A percentile compares a stretch with the other conserved stretches of the same genome.
Conservation (phyloP, 2,797 vertebrate genomes). For the Fistularia commersonii region DNA sequence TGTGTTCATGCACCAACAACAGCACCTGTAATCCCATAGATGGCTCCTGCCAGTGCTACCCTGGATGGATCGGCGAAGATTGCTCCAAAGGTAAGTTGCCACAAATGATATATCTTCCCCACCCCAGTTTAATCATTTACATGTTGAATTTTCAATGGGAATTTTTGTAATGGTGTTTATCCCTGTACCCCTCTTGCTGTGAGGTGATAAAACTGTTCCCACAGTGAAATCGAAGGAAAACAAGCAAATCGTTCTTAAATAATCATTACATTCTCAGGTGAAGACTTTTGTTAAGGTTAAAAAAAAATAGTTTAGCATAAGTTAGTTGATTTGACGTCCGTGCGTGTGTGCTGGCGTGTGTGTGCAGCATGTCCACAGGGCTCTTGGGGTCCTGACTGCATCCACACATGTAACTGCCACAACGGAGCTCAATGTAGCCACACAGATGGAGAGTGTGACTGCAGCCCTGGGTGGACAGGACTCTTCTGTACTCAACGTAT, state of each 20-base stretch:
- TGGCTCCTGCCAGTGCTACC: constrained; percentile 92
- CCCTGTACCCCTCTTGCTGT: no score
- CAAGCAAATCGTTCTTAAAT: no score
- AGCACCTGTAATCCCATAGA: constrained; percentile 91
- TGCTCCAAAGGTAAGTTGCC: constrained; percentile 85
- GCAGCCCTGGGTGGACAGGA: constrained; percentile 86
- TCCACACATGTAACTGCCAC: constrained; percentile 87
- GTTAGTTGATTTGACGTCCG: not conserved
- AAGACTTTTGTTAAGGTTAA: not conserved
- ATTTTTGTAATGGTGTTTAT: no score
- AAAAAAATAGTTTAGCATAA: not conserved
- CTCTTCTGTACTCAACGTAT: constrained; percentile 85
- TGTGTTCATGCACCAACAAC: constrained; percentile 90
- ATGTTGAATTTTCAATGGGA: no score
- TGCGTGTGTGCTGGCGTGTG: constrained; percentile 17
- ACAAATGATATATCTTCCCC: not conserved
- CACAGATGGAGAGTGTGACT: constrained; percentile 82
- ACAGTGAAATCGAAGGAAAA: no score
- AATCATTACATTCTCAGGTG: no score
- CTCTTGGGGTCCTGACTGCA: constrained; percentile 87
- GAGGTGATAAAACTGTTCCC: no score
- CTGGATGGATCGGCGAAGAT: constrained; percentile 90
- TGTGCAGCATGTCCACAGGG: constrained; percentile 82
- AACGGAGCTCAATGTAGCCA: constrained; percentile 88
- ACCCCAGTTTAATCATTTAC: no score